Evolutionary conservation across 2,888 invertebrate species (phyloP).

Genomic region (Nowickia ferox): DNA sequence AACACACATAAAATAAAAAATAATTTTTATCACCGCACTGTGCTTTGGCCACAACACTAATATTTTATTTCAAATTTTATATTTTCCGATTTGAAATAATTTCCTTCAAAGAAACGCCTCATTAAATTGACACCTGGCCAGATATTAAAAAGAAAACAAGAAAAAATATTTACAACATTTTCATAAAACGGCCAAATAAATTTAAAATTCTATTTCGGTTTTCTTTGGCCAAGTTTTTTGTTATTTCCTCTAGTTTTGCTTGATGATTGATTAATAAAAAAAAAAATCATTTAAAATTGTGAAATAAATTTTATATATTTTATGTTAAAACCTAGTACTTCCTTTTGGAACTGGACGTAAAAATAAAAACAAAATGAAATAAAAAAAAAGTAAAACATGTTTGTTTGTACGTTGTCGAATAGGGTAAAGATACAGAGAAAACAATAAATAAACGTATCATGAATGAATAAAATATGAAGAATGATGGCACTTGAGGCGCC

Average conservation of each 20-base stretch:
- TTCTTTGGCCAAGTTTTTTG: slow-evolving; percentile 2
- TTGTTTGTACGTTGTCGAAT: not conserved
- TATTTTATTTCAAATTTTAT: not conserved
- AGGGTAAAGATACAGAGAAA: slow-evolving; percentile 3
- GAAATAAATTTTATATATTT: slow-evolving; percentile 30
- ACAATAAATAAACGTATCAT: slow-evolving; percentile 28
- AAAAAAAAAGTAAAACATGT: slow-evolving; percentile 25
- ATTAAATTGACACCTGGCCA: slow-evolving; percentile 65
- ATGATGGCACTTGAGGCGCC: slow-evolving; percentile 76
- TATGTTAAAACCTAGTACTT: slow-evolving; percentile 33
- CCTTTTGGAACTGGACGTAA: slow-evolving; percentile 52
- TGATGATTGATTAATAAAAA: slow-evolving; percentile 20
- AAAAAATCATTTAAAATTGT: slow-evolving; percentile 16
- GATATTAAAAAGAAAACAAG: slow-evolving; percentile 34
- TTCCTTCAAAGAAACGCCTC: slow-evolving; percentile 54
- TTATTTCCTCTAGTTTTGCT: slow-evolving; percentile 13
- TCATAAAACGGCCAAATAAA: slow-evolving; percentile 31
- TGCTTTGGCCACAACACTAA: slow-evolving; percentile 20
- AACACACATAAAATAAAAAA: slow-evolving; percentile 22
- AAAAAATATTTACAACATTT: slow-evolving; percentile 30
- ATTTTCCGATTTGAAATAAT: slow-evolving; percentile 13
- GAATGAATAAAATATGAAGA: slow-evolving; percentile 73
- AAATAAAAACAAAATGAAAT: slow-evolving; percentile 6
- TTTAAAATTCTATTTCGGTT: slow-evolving; percentile 36
- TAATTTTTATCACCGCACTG: slow-evolving; percentile 23